Evolutionary conservation across 1,140 invertebrate genomes (phyloP).

Genomic region (Alviniconcha marisindica): DNA sequence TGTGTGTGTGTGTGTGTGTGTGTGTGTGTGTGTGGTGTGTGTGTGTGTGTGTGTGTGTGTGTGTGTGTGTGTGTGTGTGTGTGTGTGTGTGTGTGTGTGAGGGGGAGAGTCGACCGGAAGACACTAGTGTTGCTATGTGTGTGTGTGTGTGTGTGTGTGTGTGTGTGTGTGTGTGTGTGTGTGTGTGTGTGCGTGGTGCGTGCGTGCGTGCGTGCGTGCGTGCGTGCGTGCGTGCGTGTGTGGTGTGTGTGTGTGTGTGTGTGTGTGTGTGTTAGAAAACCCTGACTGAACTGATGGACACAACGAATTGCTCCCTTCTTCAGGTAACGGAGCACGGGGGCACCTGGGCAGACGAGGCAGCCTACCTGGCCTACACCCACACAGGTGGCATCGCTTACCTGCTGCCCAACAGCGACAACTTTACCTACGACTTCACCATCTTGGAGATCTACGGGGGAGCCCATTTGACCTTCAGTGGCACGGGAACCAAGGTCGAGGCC

Average conservation of each 20-base stretch:
- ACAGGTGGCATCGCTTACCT: constrained; percentile 63
- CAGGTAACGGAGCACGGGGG: constrained; percentile 60
- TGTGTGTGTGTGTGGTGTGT: not conserved
- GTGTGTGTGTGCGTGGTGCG: too few species aligned
- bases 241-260: too few species aligned
- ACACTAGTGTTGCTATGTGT: too few species aligned
- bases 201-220: too few species aligned
- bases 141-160: not conserved
- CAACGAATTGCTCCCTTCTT: not conserved
- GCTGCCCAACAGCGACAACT: constrained; percentile 43
- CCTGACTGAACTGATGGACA: too few species aligned
- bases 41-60: constrained; percentile 13
- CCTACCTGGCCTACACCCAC: constrained; percentile 52
- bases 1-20: too few species aligned
- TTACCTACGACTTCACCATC: constrained; percentile 57
- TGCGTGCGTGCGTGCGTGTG: too few species aligned
- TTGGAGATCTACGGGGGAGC: constrained; percentile 65
- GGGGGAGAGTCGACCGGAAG: too few species aligned
- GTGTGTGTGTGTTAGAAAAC: too few species aligned
- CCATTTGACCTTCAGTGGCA: constrained; percentile 57
- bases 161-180: too few species aligned
- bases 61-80: not conserved
- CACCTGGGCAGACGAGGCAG: constrained; percentile 43
- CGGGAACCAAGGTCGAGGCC: constrained; percentile 49
- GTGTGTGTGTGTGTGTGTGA: not conserved